Base-by-base conservation (phyloP, 2,797 vertebrate genomes). In the Mormyrus hasselquistii region DNA sequence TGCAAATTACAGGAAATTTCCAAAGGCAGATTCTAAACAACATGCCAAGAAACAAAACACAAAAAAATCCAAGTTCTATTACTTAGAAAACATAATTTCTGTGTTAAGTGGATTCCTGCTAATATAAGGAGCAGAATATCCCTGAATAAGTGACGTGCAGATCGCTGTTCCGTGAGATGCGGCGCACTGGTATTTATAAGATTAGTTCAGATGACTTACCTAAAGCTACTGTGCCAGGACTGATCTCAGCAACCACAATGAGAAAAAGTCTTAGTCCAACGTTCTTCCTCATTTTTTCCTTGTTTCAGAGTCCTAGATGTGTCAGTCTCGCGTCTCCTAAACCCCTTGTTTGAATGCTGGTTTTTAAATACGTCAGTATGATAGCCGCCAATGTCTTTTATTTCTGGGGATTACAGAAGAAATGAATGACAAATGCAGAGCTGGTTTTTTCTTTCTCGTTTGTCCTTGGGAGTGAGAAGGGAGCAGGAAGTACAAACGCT, bases 341-440 rank as follows among this genome's bases (percentile, higher is more conserved):
- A n/a, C 86, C 86, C 47, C 41, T 57, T 50, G 14, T 14, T 14
- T 50, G 19, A 79, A 44, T 79, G 7, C 76, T 82, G 76, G 16
- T 47, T 88, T 73, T 88, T 59, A 57, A 90, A n/a, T 2, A 50
- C 12, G 55, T 89, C 87, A 91, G 82, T 88, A 91, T 29, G 91
- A 91, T 89, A 88, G 73, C 22, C 91, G 89, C 89, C 82, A 0
- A 90, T 89, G 84, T 89, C 91, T 89, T 90, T 82, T 79, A 89
- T 90, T 89, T 91, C 87, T n/a, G 3, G 89, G 88, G 87, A 91
- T 83, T 90, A 53, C n/a, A 91, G 87, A 91, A 88, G 88, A 87
- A 88, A 92, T 90, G 90, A 92, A 92, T 89, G 90, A 90, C 44
- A 89, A 57, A 90, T 84, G 84, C 25, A 88, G 85, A 89, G 65